A percentile compares a stretch with the other conserved stretches of the same genome.
Conservation (phyloP, 1,140 invertebrate species). For the Ganaspis sp. region DNA sequence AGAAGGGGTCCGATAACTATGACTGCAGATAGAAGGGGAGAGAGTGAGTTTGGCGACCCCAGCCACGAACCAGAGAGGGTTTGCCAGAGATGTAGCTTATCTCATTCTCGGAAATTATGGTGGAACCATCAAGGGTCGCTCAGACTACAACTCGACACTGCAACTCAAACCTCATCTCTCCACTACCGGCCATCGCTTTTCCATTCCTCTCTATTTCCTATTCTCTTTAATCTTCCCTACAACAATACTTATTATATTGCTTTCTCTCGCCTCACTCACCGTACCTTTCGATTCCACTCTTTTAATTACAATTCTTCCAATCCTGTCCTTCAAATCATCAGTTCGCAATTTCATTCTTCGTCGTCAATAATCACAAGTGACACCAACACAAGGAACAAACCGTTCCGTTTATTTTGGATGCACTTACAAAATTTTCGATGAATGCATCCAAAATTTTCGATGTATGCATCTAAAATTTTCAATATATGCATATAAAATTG, state of each 20-base stretch:
- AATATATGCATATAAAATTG: no score
- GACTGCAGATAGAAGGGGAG: conserved; percentile 46
- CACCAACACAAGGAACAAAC: no score
- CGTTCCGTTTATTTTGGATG: no score
- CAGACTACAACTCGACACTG: neutral
- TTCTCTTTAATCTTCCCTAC: neutral
- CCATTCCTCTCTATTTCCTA: neutral
- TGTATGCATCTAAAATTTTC: no score
- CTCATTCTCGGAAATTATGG: conserved; percentile 73
- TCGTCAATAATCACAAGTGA: no score
- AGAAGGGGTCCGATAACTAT: conserved; percentile 48
- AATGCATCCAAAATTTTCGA: no score
- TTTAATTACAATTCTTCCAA: neutral
- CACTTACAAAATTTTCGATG: no score
- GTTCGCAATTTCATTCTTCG: no score
- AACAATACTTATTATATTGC: neutral
- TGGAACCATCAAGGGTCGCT: conserved; percentile 67
- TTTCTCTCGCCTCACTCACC: neutral
- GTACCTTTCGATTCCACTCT: neutral
- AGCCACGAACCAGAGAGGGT: conserved; percentile 49
- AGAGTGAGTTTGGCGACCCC: conserved; percentile 62
- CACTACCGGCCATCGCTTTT: neutral
- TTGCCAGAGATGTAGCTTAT: conserved; percentile 68
- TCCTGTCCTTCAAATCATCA: no score
- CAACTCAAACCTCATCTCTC: neutral